Base-by-base conservation (phyloP, 1,140 invertebrate genomes). In the Orussus abietinus region DNA sequence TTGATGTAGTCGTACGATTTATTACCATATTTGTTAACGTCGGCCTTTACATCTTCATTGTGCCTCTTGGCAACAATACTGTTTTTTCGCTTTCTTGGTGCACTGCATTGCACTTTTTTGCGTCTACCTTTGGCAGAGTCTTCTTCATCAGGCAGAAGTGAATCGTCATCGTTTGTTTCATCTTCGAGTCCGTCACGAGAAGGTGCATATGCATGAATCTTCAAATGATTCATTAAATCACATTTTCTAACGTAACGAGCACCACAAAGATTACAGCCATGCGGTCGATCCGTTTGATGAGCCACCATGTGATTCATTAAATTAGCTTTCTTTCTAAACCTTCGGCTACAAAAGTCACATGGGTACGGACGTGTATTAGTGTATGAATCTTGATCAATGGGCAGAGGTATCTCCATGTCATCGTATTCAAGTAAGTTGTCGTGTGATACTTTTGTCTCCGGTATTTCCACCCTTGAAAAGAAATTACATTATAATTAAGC, bases 251-350 rank as follows among this genome's bases (percentile, higher is more conserved):
- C 80, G 56, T 87, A 90, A 4, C 85, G 76, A 5, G 83, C 82
- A 0, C 85, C 86, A 55, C 87, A 90, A 22, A 89, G 59, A 60
- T 88, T 88, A 56, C 86, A 88, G 2, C 80, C 79, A 59, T 86
- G 83, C 1, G 84, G 84, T 3, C 85, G 68, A 60, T 89, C 85
- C 18, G 82, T 86, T 59, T 89, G 85, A 71, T 90, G 86, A 0
- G 85, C 80, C 1, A 88, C 78, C 84, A 90, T 89, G 55, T 90
- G 87, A 60, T 85, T 87, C 80, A 88, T 86, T 1, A 89, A 70
- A 42, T 85, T 86, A 9, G 82, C 82, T 59, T 90, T 90, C 58
- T 89, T 89, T 4, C 85, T 77, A 57, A 90, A 90, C 31, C 86
- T 76, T 5, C 86, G 76, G 31, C 84, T 88, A 56, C 88, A 90